Percentiles rank a stretch among this genome's conserved stretches.
phyloP scores from a whole-genome alignment of 2,797 vertebrate genomes.

The Squalus acanthias region DNA sequence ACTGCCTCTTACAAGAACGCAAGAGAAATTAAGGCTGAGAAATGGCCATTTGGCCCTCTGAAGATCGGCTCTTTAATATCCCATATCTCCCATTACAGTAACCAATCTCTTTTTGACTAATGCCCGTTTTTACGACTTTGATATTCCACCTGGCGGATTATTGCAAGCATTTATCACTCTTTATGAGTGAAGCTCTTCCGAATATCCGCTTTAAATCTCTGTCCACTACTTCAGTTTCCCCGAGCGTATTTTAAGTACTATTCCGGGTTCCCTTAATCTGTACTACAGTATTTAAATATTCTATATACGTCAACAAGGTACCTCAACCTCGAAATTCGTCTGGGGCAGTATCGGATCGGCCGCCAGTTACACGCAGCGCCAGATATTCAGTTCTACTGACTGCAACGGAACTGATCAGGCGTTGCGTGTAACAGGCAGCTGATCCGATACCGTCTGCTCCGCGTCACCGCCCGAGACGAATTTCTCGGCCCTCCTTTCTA shows the following conservation, averaged over 20 bases:
- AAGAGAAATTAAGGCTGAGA: background rate
- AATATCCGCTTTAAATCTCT: background rate
- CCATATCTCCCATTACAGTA: background rate
- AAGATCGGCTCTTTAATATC: too few relatives aligned
- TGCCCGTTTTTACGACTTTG: background rate
- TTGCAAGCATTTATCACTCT: background rate
- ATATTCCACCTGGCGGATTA: too few relatives aligned
- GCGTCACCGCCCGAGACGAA: too few relatives aligned
- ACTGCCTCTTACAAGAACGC: background rate
- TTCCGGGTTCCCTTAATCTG: background rate
- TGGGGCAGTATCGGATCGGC: too few relatives aligned
- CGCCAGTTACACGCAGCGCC: too few relatives aligned
- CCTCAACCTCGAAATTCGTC: background rate
- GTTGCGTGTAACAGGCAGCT: too few relatives aligned
- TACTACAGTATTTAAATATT: background rate
- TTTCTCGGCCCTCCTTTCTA: background rate
- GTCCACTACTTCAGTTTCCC: background rate
- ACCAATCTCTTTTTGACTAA: background rate
- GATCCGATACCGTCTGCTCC: too few relatives aligned
- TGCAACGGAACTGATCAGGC: too few relatives aligned
- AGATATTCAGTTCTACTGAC: too few relatives aligned
- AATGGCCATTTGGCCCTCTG: background rate
- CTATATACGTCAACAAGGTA: background rate
- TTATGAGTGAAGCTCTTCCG: background rate
- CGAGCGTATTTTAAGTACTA: background rate